A percentile compares a stretch with the other conserved stretches of the same genome.
phyloP scores from a whole-genome alignment of 2,888 invertebrate species.

The Drosophila ezoana region DNA sequence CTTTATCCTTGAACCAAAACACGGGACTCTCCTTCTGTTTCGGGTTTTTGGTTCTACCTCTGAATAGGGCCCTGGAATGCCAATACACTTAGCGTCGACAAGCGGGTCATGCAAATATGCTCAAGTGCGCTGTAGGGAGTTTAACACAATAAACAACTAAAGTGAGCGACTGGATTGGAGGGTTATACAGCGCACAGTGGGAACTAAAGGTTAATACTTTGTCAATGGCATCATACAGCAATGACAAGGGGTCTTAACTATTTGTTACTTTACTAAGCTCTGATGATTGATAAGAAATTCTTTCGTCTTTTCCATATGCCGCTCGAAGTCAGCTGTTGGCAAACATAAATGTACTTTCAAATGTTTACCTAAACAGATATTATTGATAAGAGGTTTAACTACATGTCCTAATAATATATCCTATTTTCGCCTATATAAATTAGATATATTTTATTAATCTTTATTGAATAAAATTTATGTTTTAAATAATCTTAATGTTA shows the following conservation, averaged over 20 bases:
- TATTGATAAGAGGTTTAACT: too few species aligned
- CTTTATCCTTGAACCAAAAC: slow-evolving; percentile 56
- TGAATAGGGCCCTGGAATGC: slow-evolving; percentile 48
- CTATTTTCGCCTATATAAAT: too few species aligned
- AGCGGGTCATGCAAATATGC: slow-evolving; percentile 78
- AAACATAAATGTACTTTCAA: too few species aligned
- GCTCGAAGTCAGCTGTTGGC: background rate
- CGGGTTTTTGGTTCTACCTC: slow-evolving; percentile 23
- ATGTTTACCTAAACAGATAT: too few species aligned
- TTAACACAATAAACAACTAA: slow-evolving; percentile 68
- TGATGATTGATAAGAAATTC: background rate
- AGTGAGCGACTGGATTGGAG: slow-evolving; percentile 61
- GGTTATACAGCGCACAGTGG: slow-evolving; percentile 48
- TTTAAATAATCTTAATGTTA: too few species aligned
- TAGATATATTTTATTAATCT: too few species aligned
- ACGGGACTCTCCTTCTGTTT: slow-evolving; percentile 22
- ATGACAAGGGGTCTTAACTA: background rate
- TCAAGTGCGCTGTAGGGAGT: slow-evolving; percentile 75
- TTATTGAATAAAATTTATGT: too few species aligned
- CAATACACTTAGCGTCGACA: slow-evolving; percentile 73
- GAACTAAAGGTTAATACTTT: background rate
- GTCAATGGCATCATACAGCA: background rate
- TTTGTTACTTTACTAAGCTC: too few species aligned
- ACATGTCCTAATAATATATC: too few species aligned
- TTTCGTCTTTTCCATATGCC: slow-evolving; percentile 5